Evolutionary conservation across 2,113 vertebrate species (phyloP).

Genomic region (Phodopus roborovskii): DNA sequence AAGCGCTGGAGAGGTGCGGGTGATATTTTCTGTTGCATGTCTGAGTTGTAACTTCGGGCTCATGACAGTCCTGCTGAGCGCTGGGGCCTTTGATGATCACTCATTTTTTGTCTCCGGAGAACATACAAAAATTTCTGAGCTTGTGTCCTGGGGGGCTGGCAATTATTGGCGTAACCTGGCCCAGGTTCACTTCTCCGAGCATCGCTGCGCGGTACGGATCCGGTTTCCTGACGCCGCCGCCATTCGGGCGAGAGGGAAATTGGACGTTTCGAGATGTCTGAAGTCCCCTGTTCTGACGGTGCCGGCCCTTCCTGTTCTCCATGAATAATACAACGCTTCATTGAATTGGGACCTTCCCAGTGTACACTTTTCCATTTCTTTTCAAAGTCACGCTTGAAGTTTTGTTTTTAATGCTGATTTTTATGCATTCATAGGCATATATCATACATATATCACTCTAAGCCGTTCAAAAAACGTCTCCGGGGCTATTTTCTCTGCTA

Average conservation of each 20-base stretch:
- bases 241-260: neutral
- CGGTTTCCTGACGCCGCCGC: neutral
- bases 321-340: constrained; percentile 67
- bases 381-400: constrained; percentile 57
- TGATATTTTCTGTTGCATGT: constrained; percentile 93
- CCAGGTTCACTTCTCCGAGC: constrained; percentile 80
- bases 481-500: neutral
- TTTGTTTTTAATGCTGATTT: constrained; percentile 44
- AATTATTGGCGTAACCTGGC: constrained; percentile 87
- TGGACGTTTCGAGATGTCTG: neutral
- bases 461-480: neutral
- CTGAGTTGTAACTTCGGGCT: constrained; percentile 97
- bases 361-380: constrained; percentile 63
- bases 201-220: constrained; percentile 69
- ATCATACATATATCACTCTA: too few relatives aligned
- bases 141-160: constrained; percentile 85
- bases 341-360: constrained; percentile 67
- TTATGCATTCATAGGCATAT: neutral
- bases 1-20: constrained; percentile 91
- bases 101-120: constrained; percentile 91
- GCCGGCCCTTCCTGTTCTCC: neutral
- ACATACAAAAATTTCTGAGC: constrained; percentile 91
- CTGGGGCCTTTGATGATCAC: constrained; percentile 96
- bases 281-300: constrained; percentile 19
- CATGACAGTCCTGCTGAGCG: constrained; percentile 96